Percentiles rank a stretch among this genome's conserved stretches.
Evolutionary conservation across 1,140 invertebrate species (phyloP).

Genomic region (Bombus sylvicola): DNA sequence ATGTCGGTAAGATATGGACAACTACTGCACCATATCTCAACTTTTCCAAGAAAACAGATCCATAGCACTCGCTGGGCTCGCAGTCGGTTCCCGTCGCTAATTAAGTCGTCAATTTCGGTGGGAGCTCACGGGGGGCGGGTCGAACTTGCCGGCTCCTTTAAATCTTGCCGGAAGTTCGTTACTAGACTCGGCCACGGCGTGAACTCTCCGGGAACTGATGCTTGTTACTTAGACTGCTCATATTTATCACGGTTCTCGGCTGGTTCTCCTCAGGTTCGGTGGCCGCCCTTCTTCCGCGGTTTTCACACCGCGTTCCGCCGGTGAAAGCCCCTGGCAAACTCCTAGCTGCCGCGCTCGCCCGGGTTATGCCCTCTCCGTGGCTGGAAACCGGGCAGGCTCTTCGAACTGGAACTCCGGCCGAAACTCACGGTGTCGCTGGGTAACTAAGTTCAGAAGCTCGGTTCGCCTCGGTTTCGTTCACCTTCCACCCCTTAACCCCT

Average conservation of each 20-base stretch:
- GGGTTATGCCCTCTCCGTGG: constrained; percentile 45
- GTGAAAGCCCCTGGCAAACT: constrained; percentile 55
- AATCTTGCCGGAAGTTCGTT: constrained; percentile 67
- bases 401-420: constrained; percentile 60
- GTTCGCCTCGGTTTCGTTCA: constrained; percentile 24
- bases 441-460: constrained; percentile 75
- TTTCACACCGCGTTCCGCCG: constrained; percentile 63
- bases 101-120: constrained; percentile 70
- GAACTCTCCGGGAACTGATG: constrained; percentile 67
- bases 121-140: constrained; percentile 22
- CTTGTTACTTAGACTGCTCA: constrained; percentile 77
- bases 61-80: background rate
- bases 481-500: constrained; percentile 27
- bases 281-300: constrained; percentile 58
- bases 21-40: background rate
- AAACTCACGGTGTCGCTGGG: constrained; percentile 77
- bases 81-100: constrained; percentile 54
- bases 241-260: constrained; percentile 72
- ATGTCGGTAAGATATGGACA: background rate
- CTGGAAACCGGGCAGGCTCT: constrained; percentile 42
- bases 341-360: constrained; percentile 16
- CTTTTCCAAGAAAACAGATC: background rate
- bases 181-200: constrained; percentile 60
- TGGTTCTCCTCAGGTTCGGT: constrained; percentile 29
- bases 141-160: constrained; percentile 56